Percentiles rank a stretch among this genome's conserved stretches.
These are phyloP conservation scores for Lasiommata megera DNA, from an alignment of 2,888 invertebrate species.

Conservation along the genomic window DNA sequence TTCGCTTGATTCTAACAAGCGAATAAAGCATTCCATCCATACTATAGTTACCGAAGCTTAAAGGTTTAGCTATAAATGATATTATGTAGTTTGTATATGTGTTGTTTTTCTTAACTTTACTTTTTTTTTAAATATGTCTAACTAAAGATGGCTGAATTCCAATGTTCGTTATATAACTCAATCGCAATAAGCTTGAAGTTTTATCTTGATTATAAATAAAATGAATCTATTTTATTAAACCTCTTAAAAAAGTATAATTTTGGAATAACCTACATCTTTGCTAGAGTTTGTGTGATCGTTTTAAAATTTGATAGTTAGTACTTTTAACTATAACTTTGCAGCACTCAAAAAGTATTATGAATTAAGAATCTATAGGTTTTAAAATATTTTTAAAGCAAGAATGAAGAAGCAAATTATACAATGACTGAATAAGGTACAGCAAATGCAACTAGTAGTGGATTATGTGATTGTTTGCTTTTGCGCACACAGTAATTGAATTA, in stretches of 20 bases:
- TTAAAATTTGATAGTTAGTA: not conserved
- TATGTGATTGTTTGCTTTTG: constrained; percentile 19
- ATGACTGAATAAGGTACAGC: not conserved
- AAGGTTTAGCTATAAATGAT: constrained; percentile 9
- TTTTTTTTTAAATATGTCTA: not conserved
- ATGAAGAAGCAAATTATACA: not conserved
- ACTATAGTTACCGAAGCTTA: constrained; percentile 25
- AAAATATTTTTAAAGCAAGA: not conserved
- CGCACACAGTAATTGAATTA: constrained; percentile 35
- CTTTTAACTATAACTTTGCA: not conserved
- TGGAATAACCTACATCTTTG: constrained; percentile 19
- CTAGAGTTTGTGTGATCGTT: constrained; percentile 6
- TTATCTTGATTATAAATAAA: not conserved
- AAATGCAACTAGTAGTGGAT: constrained; percentile 1
- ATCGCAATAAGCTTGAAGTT: constrained; percentile 25
- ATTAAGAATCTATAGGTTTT: constrained; percentile 4
- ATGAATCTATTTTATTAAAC: constrained; percentile 22
- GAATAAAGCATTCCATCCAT: constrained; percentile 55
- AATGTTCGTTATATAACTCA: constrained; percentile 7
- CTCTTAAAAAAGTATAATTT: constrained; percentile 24
- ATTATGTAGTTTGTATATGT: constrained; percentile 20
- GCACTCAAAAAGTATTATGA: constrained; percentile 2
- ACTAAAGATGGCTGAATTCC: constrained; percentile 5
- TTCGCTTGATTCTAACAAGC: not conserved
- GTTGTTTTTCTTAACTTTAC: constrained; percentile 10